Evolutionary conservation across 1,140 invertebrate genomes (phyloP).

Genomic region (Bursaphelenchus mucronatus): DNA sequence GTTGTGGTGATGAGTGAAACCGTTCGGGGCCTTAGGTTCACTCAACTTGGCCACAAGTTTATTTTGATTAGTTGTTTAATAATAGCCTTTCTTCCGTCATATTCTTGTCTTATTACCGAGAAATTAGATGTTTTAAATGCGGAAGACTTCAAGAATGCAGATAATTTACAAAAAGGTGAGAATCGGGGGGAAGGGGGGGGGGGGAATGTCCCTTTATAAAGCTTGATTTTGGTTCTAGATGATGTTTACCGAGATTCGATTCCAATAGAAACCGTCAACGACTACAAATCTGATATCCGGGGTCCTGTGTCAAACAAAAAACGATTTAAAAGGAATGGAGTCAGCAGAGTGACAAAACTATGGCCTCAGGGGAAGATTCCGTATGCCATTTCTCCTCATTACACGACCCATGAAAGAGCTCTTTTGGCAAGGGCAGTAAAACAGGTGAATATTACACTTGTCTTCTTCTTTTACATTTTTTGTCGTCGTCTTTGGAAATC

Average conservation of each 20-base stretch:
- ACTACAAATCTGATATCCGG: conserved; percentile 54
- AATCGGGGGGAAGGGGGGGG: too few relatives aligned
- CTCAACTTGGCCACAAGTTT: too few relatives aligned
- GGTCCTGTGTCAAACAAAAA: conserved; percentile 17
- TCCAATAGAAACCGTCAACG: conserved; percentile 49
- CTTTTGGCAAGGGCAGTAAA: conserved; percentile 58
- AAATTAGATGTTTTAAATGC: conserved; percentile 30
- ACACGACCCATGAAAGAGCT: conserved; percentile 55
- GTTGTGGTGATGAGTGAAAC: too few relatives aligned
- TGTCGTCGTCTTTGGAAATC: not conserved
- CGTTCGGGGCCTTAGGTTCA: too few relatives aligned
- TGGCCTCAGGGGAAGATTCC: conserved; percentile 58
- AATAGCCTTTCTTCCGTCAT: too few relatives aligned
- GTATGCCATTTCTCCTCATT: conserved; percentile 58
- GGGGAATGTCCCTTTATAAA: conserved; percentile 6
- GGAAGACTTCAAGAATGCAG: conserved; percentile 49
- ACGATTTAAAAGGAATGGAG: conserved; percentile 51
- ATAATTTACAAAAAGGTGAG: conserved; percentile 43
- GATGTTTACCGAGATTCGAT: conserved; percentile 29
- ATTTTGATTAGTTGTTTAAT: too few relatives aligned
- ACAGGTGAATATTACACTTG: conserved; percentile 37
- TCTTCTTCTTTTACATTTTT: not conserved
- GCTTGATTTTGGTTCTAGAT: conserved; percentile 23
- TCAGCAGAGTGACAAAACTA: conserved; percentile 52
- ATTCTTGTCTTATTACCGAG: too few relatives aligned